phyloP scores from a whole-genome alignment of 2,797 vertebrate species.

The Syngnathus rostellatus region DNA sequence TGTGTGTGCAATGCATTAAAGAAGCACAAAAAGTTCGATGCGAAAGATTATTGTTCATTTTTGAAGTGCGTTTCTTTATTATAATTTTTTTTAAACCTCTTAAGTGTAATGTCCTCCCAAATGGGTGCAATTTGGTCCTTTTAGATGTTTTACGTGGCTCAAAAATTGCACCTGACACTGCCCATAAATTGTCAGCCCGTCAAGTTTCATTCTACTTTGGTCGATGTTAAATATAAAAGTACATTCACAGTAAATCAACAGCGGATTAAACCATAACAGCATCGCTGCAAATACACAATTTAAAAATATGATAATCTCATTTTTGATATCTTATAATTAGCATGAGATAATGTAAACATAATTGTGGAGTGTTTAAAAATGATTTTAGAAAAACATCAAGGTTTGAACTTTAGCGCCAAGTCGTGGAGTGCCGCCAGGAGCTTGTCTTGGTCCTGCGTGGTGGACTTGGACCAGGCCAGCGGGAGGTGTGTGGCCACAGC shows the following conservation, averaged over 20 bases:
- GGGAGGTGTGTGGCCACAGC: conserved; percentile 72
- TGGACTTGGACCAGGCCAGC: conserved; percentile 65
- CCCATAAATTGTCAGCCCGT: not conserved
- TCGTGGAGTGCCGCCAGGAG: conserved; percentile 63
- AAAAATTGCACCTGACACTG: too few species aligned
- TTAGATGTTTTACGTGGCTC: not conserved
- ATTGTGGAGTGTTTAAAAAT: conserved; percentile 17
- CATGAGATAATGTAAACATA: conserved; percentile 22
- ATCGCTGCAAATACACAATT: not conserved
- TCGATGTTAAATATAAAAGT: not conserved
- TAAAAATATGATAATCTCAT: not conserved
- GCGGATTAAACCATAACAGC: not conserved
- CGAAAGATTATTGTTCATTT: not conserved
- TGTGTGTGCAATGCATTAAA: conserved; percentile 1
- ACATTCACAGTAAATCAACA: not conserved
- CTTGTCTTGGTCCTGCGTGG: conserved; percentile 64
- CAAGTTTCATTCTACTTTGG: not conserved
- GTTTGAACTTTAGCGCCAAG: conserved; percentile 67
- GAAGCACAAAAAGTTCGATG: not conserved
- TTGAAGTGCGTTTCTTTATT: not conserved
- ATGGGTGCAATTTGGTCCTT: not conserved
- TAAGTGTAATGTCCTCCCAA: not conserved
- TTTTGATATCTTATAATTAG: not conserved
- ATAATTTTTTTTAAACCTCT: not conserved
- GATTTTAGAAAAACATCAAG: conserved; percentile 23